phyloP scores from a whole-genome alignment of 2,113 vertebrate genomes.

The Myiozetetes cayanensis region DNA sequence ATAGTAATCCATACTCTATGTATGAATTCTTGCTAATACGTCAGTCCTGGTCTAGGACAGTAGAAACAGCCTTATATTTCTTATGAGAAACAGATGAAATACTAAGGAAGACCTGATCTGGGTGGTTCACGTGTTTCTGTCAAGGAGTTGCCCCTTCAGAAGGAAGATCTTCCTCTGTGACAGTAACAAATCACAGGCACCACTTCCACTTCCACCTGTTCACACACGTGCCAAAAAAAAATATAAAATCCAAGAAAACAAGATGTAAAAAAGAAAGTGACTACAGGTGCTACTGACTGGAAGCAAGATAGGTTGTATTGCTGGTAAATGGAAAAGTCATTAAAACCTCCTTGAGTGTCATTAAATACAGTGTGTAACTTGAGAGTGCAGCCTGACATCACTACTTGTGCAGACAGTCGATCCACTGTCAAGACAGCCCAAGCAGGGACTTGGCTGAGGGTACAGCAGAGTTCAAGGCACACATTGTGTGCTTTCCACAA shows the following conservation, averaged over 20 bases:
- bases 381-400: background rate
- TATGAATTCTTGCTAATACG: background rate
- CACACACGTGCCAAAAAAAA: conserved; percentile 29
- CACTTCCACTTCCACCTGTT: background rate
- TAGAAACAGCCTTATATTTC: background rate
- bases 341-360: conserved; percentile 11
- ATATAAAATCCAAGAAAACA: background rate
- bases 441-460: background rate
- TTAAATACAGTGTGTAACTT: conserved; percentile 20
- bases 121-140: background rate
- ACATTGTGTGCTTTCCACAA: background rate
- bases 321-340: conserved; percentile 52
- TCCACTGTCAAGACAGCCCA: background rate
- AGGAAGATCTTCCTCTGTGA: background rate
- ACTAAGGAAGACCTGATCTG: background rate
- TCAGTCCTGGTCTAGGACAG: background rate
- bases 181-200: background rate
- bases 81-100: background rate
- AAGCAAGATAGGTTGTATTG: background rate
- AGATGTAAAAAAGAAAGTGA: background rate
- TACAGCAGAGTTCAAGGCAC: background rate
- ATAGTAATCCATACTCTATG: background rate
- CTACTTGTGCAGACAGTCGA: background rate
- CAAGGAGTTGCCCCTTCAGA: background rate
- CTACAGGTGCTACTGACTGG: background rate